A percentile compares a stretch with the other conserved stretches of the same genome.
Conservation (phyloP, 2,113 vertebrate species). For the Nannospalax galili region DNA sequence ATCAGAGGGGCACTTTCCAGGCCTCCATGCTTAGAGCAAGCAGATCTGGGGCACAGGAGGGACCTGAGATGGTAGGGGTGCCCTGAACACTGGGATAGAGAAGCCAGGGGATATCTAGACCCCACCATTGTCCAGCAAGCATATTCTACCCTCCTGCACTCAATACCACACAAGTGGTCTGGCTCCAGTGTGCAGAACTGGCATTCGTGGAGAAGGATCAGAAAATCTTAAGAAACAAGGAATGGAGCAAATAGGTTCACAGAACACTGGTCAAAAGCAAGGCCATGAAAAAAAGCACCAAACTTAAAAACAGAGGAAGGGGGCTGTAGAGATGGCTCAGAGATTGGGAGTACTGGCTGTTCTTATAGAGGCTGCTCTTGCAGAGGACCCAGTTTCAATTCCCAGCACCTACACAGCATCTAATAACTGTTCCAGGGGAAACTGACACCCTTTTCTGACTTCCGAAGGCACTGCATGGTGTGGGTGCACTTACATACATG, state of each 20-base stretch:
- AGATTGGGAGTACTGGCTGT: too few species aligned
- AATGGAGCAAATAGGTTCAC: neutral
- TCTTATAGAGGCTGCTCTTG: too few species aligned
- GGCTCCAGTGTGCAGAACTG: neutral
- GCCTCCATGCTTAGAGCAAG: neutral
- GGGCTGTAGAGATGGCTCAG: too few species aligned
- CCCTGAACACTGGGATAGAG: neutral
- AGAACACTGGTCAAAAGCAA: neutral
- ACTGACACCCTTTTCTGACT: too few species aligned
- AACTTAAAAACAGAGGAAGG: neutral
- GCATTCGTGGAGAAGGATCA: neutral
- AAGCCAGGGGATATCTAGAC: neutral
- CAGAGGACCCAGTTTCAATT: too few species aligned
- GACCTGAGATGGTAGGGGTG: neutral
- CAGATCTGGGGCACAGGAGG: neutral
- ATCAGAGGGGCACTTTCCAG: neutral
- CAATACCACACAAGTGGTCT: neutral
- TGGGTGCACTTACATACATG: too few species aligned
- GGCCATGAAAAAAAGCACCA: neutral
- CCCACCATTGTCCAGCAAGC: neutral
- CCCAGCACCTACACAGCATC: too few species aligned
- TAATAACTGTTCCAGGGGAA: too few species aligned
- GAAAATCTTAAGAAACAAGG: neutral
- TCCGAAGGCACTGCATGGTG: too few species aligned
- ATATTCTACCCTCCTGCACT: neutral